A percentile compares a stretch with the other conserved stretches of the same genome.
Conservation (phyloP, 2,797 vertebrate species). For the Hylomyscus alleni region DNA sequence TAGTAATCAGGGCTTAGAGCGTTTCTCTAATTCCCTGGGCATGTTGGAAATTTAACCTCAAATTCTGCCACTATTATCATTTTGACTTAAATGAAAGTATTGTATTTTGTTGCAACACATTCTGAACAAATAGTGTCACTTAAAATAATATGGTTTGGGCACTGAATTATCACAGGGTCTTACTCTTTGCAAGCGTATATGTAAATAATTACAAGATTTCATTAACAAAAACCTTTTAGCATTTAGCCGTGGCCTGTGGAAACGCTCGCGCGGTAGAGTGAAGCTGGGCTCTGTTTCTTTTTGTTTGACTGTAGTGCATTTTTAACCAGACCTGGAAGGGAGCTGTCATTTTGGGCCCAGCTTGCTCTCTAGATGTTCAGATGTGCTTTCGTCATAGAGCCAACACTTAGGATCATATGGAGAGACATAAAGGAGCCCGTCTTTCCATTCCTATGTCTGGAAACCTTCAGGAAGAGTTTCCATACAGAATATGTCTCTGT, state of each 20-base stretch:
- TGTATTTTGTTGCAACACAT: slow-evolving; percentile 32
- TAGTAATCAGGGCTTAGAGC: slow-evolving; percentile 28
- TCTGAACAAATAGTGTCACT: slow-evolving; percentile 4
- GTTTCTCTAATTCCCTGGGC: background rate
- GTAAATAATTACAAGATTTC: background rate
- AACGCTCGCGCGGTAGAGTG: background rate
- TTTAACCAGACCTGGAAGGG: background rate
- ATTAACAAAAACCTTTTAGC: slow-evolving; percentile 46
- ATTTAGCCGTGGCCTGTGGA: background rate
- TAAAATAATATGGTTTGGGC: slow-evolving; percentile 47
- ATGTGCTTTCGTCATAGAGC: background rate
- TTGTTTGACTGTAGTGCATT: background rate
- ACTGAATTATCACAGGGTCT: slow-evolving; percentile 22
- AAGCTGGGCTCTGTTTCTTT: background rate
- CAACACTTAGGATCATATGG: background rate
- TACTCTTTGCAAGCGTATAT: slow-evolving; percentile 18
- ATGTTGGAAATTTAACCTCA: slow-evolving; percentile 31
- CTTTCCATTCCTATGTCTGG: slow-evolving; percentile 14
- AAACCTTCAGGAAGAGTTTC: background rate
- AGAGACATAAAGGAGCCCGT: background rate
- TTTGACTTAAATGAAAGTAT: slow-evolving; percentile 40
- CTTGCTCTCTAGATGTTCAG: slow-evolving; percentile 39
- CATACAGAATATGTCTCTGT: background rate
- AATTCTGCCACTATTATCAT: slow-evolving; percentile 26
- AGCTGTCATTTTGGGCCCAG: background rate